Evolutionary conservation across 2,113 vertebrate species (phyloP).

Genomic region (Rattus rattus): DNA sequence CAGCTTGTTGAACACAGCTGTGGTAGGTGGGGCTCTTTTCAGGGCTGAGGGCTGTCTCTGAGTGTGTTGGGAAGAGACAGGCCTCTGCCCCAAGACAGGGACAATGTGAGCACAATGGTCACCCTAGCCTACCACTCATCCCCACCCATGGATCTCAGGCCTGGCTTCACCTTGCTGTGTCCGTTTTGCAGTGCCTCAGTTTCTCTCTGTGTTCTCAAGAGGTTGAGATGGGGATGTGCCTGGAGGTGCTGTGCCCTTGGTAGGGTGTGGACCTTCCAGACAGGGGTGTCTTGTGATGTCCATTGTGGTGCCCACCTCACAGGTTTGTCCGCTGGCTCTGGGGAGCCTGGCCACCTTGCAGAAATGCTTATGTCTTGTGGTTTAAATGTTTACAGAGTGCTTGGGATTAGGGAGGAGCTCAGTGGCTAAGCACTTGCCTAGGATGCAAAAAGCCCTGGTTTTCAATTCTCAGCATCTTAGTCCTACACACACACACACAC

Average conservation of each 20-base stretch:
- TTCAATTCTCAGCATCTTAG: background rate
- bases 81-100: background rate
- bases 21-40: background rate
- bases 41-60: background rate
- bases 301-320: rapidly evolving
- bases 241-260: background rate
- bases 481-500: background rate
- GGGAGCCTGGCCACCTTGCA: rapidly evolving
- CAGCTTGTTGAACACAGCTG: background rate
- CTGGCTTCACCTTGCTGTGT: background rate
- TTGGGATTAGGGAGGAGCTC: background rate
- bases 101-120: background rate
- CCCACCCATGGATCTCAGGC: background rate
- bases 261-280: too few species aligned
- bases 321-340: background rate
- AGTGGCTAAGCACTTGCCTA: background rate
- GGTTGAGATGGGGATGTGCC: background rate
- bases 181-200: background rate
- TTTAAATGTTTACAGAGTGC: background rate
- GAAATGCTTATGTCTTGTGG: background rate
- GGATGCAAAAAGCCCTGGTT: background rate
- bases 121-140: too few species aligned
- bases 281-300: background rate
- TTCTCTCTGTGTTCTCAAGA: background rate
- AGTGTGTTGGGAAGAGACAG: background rate